Evolutionary conservation across 2,113 vertebrate species (phyloP), one percentile per base, ranked within the genome.

Genomic region (Tor tambroides): DNA sequence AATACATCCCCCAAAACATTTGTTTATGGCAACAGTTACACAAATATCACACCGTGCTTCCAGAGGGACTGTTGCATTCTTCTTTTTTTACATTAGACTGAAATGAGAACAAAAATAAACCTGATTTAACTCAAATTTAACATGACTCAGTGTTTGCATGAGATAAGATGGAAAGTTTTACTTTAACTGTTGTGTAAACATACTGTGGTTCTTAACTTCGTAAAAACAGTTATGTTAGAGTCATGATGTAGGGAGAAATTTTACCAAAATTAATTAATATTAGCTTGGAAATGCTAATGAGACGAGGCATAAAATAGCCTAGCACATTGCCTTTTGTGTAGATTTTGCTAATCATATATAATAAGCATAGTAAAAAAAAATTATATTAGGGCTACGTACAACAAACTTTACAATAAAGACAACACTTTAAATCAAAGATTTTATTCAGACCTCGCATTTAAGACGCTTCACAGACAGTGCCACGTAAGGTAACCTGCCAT

Each of bases 21-120:
- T 84, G 83, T 84, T 84, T 84, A 84, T 75, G 23, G 67, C 19
- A 74, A 84, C 65, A 54, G 82, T 84, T 84, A 56, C 30, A 56
- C 32, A 84, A 74, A 84, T 84, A 32, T 84, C 49, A 56, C 46
- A 84, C 28, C 30, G n/a, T 74, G 43, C 9, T 28, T 72, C 23
- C 49, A 41, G 30, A 23, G 51, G 7, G 17, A 74, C 23, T 6
- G 51, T 63, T 80, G n/a, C 21, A 15, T 38, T 61, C 30, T 12
- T 80, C 7, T 54, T 32, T 54, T 84, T 5, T 65, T 5, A 56
- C 38, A 46, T 12, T 23, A 26, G 6, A 74, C 82, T 26, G 21
- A 32, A 83, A 49, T 35, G 4, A 83, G 14, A 49, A 83, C 28
- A 56, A 56, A 19, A 28, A 61, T 15, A 80, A 61, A 56, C 46